Evolutionary conservation across 2,888 invertebrate genomes (phyloP).

Genomic region (Ramazzottius varieornatus): DNA sequence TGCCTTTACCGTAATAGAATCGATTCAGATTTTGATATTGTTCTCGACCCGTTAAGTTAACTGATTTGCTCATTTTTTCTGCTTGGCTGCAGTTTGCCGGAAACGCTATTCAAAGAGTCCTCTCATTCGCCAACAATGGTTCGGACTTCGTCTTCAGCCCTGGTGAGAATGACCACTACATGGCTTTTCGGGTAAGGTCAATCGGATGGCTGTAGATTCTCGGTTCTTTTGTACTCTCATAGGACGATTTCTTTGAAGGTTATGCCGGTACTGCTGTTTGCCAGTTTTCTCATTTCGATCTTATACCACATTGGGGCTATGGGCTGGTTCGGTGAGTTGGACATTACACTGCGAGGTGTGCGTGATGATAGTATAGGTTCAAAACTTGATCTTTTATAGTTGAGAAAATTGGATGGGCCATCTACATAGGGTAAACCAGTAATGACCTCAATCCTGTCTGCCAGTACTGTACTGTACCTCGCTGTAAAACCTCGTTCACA

Average conservation of each 20-base stretch:
- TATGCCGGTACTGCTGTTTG: background rate
- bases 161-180: background rate
- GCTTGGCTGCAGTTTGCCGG: background rate
- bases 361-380: no score
- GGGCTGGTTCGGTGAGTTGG: slow-evolving; percentile 2
- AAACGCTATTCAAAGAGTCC: background rate
- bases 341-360: no score
- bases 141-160: background rate
- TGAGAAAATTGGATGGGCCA: background rate
- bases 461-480: background rate
- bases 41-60: no score
- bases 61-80: no score
- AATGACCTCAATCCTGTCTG: background rate
- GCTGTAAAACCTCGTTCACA: background rate
- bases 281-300: background rate
- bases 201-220: no score
- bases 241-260: background rate
- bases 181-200: background rate
- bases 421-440: background rate
- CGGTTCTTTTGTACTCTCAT: no score
- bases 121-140: background rate
- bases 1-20: no score
- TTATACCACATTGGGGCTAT: background rate
- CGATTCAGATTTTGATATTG: no score
- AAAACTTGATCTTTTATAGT: no score